Evolutionary conservation across 1,140 invertebrate genomes (phyloP), one percentile per base, ranked within the genome.

Genomic region (Procambarus clarkii): DNA sequence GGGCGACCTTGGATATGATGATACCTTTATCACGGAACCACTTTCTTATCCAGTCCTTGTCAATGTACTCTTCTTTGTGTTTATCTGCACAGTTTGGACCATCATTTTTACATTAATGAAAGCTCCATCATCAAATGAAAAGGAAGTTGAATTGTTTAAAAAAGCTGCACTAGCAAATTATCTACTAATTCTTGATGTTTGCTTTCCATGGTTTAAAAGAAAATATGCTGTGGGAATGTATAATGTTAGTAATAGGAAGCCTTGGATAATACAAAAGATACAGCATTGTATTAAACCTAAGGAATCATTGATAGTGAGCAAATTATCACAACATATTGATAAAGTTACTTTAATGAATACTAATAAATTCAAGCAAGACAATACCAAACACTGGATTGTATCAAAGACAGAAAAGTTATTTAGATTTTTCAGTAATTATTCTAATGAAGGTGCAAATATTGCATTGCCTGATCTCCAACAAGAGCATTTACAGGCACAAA

Each of bases 1-100:
- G 21, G 92, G 92, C 2, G 92, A 93, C 21, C 54, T 91, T 7
- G 76, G 9, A 1, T 93, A 93, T 58, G 81, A 93, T 58, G 89
- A 91, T 24, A 91, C 80, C 7, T 93, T 93, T 44, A 45, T 92
- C 45, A 24, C 34, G 13, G 76, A 88, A 15, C 50, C 71, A 34
- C 50, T 86, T 34, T 18, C 58, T 58, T 93, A 91, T 50, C 88
- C 88, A 3, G 18, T 83, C 13, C 78, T 91, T 58, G 76, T 80
- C 3, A 93, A 88, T 78, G n/a, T 71, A 24, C 60, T 93, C 48
- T 93, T 91, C 69, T 48, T 93, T 5, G n/a, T 91, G 11, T 87
- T 93, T 69, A 82, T 93, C 0, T 82, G 84, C 24, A 82, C 84
- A 79, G 76, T 93, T 48, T 54, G 69, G 2, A 86, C 79, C 11